Evolutionary conservation across 2,888 invertebrate species (phyloP).

Genomic region (Rotaria magnacalcarata): DNA sequence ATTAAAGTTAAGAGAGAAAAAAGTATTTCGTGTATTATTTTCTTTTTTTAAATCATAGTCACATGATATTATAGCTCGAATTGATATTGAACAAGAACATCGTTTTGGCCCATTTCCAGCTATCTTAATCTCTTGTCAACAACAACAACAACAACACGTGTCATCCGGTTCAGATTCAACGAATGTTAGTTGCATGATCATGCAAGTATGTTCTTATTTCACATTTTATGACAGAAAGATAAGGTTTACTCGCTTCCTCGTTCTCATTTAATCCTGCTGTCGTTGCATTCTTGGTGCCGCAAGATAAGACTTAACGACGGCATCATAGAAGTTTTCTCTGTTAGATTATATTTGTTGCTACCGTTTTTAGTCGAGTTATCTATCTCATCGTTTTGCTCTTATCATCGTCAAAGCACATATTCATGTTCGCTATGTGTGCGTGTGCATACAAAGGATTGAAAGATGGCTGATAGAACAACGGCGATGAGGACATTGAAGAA

Average conservation of each 20-base stretch:
- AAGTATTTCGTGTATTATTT: background rate
- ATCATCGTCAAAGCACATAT: slow-evolving; percentile 26
- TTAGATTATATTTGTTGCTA: background rate
- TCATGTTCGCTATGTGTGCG: slow-evolving; percentile 17
- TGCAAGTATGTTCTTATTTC: slow-evolving; percentile 19
- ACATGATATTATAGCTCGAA: slow-evolving; percentile 1
- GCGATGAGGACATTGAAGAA: slow-evolving; percentile 18
- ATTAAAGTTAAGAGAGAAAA: background rate
- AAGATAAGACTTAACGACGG: background rate
- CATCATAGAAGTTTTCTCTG: slow-evolving; percentile 11
- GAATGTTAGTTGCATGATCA: background rate
- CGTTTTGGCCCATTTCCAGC: slow-evolving; percentile 11
- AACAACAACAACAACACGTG: background rate
- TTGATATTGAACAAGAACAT: slow-evolving; percentile 12
- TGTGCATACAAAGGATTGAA: slow-evolving; percentile 29
- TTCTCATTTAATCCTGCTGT: slow-evolving; percentile 16
- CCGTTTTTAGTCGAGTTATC: slow-evolving; percentile 6
- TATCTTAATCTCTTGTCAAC: background rate
- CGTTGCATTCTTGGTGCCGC: slow-evolving; percentile 17
- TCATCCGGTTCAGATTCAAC: background rate
- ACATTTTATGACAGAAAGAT: slow-evolving; percentile 16
- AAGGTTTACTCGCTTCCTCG: background rate
- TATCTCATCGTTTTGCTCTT: slow-evolving; percentile 10
- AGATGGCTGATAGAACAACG: slow-evolving; percentile 18
- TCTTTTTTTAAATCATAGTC: background rate